phyloP scores from a whole-genome alignment of 2,113 vertebrate genomes.

The Rallus limicola region DNA sequence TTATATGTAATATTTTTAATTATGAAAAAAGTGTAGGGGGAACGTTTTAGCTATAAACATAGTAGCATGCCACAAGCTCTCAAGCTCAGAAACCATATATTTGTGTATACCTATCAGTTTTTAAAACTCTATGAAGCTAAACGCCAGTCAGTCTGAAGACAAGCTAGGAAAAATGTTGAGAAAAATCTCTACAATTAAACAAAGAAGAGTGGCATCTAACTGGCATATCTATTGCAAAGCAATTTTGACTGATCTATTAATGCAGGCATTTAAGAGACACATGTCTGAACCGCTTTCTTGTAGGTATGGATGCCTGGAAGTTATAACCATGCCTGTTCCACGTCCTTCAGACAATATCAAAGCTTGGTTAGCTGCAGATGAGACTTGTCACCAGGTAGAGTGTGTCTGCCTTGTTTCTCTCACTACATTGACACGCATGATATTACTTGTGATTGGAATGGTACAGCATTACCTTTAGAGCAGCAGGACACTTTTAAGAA shows the following conservation, averaged over 20 bases:
- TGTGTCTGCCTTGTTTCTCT: neutral
- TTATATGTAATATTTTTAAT: neutral
- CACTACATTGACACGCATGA: neutral
- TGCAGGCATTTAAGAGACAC: neutral
- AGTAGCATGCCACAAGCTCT: neutral
- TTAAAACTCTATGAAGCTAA: neutral
- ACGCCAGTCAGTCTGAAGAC: neutral
- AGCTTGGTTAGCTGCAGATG: slow-evolving; percentile 35
- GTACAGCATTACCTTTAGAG: neutral
- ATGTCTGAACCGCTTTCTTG: neutral
- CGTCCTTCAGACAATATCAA: slow-evolving; percentile 35
- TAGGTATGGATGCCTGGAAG: slow-evolving; percentile 32
- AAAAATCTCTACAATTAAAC: neutral
- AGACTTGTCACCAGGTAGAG: slow-evolving; percentile 19
- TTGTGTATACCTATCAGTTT: neutral
- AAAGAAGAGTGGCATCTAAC: neutral
- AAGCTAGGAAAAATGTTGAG: neutral
- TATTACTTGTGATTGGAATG: fast-evolving
- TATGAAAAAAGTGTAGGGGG: neutral
- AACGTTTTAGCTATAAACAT: neutral
- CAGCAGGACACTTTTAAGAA: neutral
- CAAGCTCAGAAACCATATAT: neutral
- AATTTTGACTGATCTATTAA: neutral
- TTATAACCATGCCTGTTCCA: slow-evolving; percentile 35
- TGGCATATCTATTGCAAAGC: neutral